Percentiles rank a stretch among this genome's conserved stretches.
Evolutionary conservation across 2,888 invertebrate genomes (phyloP).

Genomic region (Amiota mariae): DNA sequence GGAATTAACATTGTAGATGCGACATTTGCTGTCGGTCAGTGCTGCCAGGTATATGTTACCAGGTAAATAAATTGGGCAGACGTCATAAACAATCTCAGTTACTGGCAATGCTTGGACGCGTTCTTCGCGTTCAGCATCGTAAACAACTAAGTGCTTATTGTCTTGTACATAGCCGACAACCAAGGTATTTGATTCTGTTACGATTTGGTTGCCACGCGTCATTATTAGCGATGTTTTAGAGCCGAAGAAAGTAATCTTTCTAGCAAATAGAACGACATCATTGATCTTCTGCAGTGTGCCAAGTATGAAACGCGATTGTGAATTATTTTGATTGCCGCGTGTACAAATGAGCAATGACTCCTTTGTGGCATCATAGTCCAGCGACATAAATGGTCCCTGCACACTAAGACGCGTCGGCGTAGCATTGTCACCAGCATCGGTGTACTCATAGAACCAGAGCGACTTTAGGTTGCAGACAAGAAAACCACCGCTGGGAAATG

Average conservation of each 20-base stretch:
- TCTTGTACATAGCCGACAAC: conserved; percentile 86
- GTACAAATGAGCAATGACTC: conserved; percentile 82
- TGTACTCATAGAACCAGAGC: conserved; percentile 79
- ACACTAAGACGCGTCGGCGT: conserved; percentile 76
- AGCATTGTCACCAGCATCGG: conserved; percentile 72
- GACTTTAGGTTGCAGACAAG: conserved; percentile 84
- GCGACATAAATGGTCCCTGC: conserved; percentile 84
- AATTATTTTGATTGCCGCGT: conserved; percentile 77
- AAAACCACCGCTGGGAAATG: conserved; percentile 77
- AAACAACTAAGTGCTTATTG: conserved; percentile 78
- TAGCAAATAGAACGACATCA: conserved; percentile 75
- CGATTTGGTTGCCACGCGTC: conserved; percentile 74
- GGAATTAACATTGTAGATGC: conserved; percentile 78
- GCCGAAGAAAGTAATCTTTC: conserved; percentile 79
- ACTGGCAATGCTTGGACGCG: conserved; percentile 77
- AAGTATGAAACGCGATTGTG: conserved; percentile 76
- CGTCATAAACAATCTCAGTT: conserved; percentile 80
- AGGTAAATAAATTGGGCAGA: conserved; percentile 76
- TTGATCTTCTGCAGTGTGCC: conserved; percentile 74
- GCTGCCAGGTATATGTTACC: conserved; percentile 77
- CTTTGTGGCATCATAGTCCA: conserved; percentile 80
- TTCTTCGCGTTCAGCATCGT: conserved; percentile 78
- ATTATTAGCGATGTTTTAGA: conserved; percentile 81
- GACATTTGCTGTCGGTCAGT: conserved; percentile 79
- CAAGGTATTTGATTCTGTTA: conserved; percentile 76